A percentile compares a stretch with the other conserved stretches of the same genome.
These are phyloP conservation scores for Drosophila micromelanica DNA, from an alignment of 1,140 invertebrate genomes.

Conservation along the genomic window DNA sequence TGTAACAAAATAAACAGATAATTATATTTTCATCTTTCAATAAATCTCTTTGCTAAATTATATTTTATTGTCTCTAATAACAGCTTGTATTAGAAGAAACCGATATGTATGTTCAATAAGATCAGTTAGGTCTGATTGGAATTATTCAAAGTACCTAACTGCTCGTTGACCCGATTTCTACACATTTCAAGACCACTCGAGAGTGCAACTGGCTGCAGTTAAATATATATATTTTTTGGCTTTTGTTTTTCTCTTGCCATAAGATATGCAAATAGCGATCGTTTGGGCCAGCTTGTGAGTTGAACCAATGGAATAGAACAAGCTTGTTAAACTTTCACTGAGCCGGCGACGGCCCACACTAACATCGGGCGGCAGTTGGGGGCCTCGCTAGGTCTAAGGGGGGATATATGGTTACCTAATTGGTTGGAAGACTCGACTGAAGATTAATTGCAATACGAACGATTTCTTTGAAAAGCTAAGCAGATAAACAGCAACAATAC, in stretches of 20 bases:
- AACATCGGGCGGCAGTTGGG: neutral
- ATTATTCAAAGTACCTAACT: constrained; percentile 6
- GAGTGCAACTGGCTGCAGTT: constrained; percentile 38
- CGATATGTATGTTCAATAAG: neutral
- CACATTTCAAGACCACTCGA: constrained; percentile 28
- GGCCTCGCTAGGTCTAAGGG: constrained; percentile 22
- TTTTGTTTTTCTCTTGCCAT: constrained; percentile 17
- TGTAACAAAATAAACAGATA: too few relatives aligned
- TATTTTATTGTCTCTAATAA: too few relatives aligned
- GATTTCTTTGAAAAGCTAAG: constrained; percentile 47
- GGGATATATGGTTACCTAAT: constrained; percentile 65
- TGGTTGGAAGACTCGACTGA: constrained; percentile 42
- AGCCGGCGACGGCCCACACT: constrained; percentile 48
- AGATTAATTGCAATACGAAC: constrained; percentile 75
- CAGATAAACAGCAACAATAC: constrained; percentile 42
- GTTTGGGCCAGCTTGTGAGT: constrained; percentile 1
- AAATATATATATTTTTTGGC: constrained; percentile 15
- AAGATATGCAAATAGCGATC: constrained; percentile 65
- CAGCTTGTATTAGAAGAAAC: neutral
- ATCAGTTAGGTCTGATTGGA: neutral
- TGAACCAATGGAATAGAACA: constrained; percentile 68
- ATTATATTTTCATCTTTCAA: too few relatives aligned
- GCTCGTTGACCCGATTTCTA: constrained; percentile 52
- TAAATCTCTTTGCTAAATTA: too few relatives aligned
- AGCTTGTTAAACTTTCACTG: constrained; percentile 59